Evolutionary conservation across 2,888 invertebrate species (phyloP).

Genomic region (Anodontia alba): DNA sequence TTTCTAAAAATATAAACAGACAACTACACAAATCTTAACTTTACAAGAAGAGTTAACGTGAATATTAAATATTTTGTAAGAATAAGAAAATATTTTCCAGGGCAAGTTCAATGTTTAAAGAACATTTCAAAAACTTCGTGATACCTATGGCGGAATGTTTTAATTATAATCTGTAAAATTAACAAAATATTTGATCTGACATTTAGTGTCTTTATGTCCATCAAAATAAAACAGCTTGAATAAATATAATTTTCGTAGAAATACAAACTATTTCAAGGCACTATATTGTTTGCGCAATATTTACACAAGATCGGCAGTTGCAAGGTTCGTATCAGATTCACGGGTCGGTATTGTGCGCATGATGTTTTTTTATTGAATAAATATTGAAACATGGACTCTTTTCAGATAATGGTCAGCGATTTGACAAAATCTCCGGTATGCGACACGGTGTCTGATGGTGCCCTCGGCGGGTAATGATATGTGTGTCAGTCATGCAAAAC

Average conservation of each 20-base stretch:
- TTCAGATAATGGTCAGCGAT: background rate
- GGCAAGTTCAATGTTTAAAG: background rate
- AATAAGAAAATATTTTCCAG: background rate
- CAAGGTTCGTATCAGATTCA: background rate
- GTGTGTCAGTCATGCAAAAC: background rate
- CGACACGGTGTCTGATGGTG: slow-evolving; percentile 1
- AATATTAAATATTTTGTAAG: slow-evolving; percentile 6
- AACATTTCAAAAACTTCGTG: background rate
- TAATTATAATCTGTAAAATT: slow-evolving; percentile 41
- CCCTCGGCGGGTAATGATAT: background rate
- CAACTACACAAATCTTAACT: too few relatives aligned
- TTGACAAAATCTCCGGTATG: background rate
- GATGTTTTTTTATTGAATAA: slow-evolving; percentile 5
- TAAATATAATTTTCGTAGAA: too few relatives aligned
- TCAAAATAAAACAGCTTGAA: background rate
- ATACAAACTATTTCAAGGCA: background rate
- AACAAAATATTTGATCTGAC: slow-evolving; percentile 59
- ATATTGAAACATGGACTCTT: slow-evolving; percentile 1
- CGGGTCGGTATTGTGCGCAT: background rate
- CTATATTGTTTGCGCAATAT: slow-evolving; percentile 8
- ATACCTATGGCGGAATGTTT: slow-evolving; percentile 44
- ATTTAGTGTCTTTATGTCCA: background rate
- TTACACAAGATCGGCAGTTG: background rate
- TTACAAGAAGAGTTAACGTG: too few relatives aligned
- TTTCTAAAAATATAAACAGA: too few relatives aligned